Conservation (phyloP, 1,140 invertebrate genomes). For the Meteorus sp. region DNA sequence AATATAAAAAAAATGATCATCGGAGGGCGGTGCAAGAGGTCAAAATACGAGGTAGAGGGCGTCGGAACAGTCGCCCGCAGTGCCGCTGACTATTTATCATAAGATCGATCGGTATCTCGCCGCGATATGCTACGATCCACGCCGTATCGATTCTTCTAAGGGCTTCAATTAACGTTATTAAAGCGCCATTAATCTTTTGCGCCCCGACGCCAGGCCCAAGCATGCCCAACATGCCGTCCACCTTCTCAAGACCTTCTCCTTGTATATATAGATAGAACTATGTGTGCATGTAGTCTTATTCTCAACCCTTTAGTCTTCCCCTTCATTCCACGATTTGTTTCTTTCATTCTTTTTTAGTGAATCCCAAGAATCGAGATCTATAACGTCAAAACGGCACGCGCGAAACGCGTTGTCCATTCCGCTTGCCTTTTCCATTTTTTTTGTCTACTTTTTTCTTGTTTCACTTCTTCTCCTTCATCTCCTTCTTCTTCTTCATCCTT, state of each 20-base stretch:
- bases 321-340: slow-evolving; percentile 4
- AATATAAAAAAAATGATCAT: slow-evolving; percentile 16
- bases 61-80: slow-evolving; percentile 54
- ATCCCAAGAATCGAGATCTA: slow-evolving; percentile 26
- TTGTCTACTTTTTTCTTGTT: not conserved
- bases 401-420: slow-evolving; percentile 22
- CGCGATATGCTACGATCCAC: slow-evolving; percentile 50
- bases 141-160: slow-evolving; percentile 57
- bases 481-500: not conserved
- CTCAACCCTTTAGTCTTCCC: slow-evolving; percentile 30
- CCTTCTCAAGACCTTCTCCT: slow-evolving; percentile 27
- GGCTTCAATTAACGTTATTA: slow-evolving; percentile 60
- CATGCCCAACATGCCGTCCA: slow-evolving; percentile 45
- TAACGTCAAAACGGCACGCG: slow-evolving; percentile 32
- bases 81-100: slow-evolving; percentile 59
- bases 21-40: slow-evolving; percentile 11
- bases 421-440: not conserved
- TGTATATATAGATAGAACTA: no score
- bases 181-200: slow-evolving; percentile 56
- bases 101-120: slow-evolving; percentile 58
- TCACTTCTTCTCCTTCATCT: not conserved
- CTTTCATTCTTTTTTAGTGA: not conserved
- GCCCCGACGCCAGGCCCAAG: slow-evolving; percentile 40
- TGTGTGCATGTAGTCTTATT: no score
- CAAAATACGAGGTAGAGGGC: slow-evolving; percentile 38